phyloP scores from a whole-genome alignment of 2,113 vertebrate genomes.

The Solenodon paradoxus region DNA sequence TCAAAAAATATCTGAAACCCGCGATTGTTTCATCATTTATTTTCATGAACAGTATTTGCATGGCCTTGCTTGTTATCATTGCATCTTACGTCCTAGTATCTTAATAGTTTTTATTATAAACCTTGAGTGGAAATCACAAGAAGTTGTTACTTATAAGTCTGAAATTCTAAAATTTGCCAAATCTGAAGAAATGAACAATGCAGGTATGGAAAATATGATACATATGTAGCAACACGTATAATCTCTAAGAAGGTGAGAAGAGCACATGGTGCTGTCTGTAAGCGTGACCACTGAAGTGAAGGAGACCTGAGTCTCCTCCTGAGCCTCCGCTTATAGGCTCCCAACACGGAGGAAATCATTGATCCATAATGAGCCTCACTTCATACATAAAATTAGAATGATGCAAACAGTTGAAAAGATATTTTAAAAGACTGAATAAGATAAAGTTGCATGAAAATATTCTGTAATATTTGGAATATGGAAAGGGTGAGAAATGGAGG shows the following conservation, averaged over 20 bases:
- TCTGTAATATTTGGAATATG: neutral
- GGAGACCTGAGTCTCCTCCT: fast-evolving
- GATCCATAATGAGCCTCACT: neutral
- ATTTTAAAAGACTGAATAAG: neutral
- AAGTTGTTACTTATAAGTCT: neutral
- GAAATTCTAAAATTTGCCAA: neutral
- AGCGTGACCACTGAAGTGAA: neutral
- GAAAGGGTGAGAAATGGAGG: neutral
- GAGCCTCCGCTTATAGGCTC: fast-evolving
- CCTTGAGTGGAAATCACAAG: neutral
- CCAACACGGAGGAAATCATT: neutral
- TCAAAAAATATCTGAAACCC: neutral
- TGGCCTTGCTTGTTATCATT: neutral
- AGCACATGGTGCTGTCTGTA: neutral
- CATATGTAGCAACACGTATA: neutral
- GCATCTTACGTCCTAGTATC: neutral
- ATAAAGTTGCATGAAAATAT: neutral
- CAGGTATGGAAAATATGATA: neutral
- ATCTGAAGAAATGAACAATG: neutral
- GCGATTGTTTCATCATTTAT: neutral
- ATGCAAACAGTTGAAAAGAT: neutral
- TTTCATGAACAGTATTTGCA: neutral
- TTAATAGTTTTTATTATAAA: neutral
- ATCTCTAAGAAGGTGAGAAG: neutral
- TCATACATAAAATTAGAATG: neutral